Base-by-base conservation (phyloP, 2,888 invertebrate species). In the Lucinisca nassula region DNA sequence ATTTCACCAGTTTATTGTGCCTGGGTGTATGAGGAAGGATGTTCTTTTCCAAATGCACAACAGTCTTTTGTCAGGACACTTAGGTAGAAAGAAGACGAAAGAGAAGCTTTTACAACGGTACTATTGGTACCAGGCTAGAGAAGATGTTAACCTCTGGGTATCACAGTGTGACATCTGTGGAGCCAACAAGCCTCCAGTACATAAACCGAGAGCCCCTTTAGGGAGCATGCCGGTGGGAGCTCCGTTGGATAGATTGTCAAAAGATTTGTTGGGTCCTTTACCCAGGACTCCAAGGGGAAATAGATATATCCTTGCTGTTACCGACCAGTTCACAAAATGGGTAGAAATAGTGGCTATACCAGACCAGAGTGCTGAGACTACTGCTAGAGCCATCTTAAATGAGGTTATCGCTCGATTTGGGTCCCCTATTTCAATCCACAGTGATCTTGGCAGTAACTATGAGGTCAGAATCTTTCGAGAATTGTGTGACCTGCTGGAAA, bases 321-420 rank as follows among this genome's bases (percentile, higher is more conserved):
- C 76, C 2, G 90, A 92, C 51, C 67, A 85, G 73, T 91, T 92
- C 49, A 82, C 75, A 21, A 91, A 84, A 49, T 91, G 90, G 90
- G 76, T 75, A 3, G 89, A 89, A 27, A 40, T 84, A 40, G 70
- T 87, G 24, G 76, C 90, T 17, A 72, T 90, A 14, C 82, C 83
- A 14, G 87, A 91, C 49, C 85, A 89, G 58, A 85, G 85, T 27
- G 87, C 89, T 17, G 27, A 51, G n/a, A 91, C 88, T 0, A 70
- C 73, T 51, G 83, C 91, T 3, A n/a, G 75, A n/a, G 49, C 58
- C 17, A 82, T 90, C 0, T 27, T 90, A n/a, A 87, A 87, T 78
- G 91, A 89, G 76, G 76, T 90, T 21, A 78, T 91, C 32, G 27
- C 73, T n/a, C 12, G 90, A 21, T 89, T 58, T 75, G 86, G 90